These are phyloP conservation scores for Tricholauxania praeusta DNA, from an alignment of 2,888 invertebrate species.

Conservation along the genomic window DNA sequence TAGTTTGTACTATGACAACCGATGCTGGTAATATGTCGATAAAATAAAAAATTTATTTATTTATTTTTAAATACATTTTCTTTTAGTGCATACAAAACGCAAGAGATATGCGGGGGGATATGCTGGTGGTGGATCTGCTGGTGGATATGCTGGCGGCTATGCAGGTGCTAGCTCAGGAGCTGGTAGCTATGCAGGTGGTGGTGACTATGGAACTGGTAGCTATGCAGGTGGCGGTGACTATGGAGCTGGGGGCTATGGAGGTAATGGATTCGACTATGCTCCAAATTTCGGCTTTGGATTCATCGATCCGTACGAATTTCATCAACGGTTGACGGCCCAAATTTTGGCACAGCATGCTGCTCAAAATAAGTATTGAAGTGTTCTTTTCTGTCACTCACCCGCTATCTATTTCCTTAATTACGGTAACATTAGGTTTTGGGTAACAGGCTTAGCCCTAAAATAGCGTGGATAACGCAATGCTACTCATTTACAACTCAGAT, in stretches of 20 bases:
- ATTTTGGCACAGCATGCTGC: constrained; percentile 61
- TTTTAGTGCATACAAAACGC: constrained; percentile 34
- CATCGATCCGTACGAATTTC: constrained; percentile 61
- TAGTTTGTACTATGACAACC: too few species aligned
- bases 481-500: too few species aligned
- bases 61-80: constrained; percentile 1
- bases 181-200: constrained; percentile 35
- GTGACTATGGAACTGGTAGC: constrained; percentile 44
- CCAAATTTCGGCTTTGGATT: constrained; percentile 57
- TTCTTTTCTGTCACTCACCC: background rate
- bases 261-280: constrained; percentile 48
- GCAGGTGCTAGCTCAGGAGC: constrained; percentile 45
- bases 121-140: constrained; percentile 45
- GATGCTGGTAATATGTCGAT: too few species aligned
- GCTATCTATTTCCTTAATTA: constrained; percentile 15
- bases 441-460: too few species aligned
- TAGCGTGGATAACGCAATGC: too few species aligned
- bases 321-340: constrained; percentile 62
- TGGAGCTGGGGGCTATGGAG: constrained; percentile 51
- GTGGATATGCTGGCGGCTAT: constrained; percentile 46
- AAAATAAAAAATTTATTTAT: too few species aligned
- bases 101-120: constrained; percentile 52
- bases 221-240: constrained; percentile 38
- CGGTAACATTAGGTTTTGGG: too few species aligned
- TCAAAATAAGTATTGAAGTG: constrained; percentile 57